Base-by-base conservation (phyloP, 2,797 vertebrate species). In the Carapus acus region DNA sequence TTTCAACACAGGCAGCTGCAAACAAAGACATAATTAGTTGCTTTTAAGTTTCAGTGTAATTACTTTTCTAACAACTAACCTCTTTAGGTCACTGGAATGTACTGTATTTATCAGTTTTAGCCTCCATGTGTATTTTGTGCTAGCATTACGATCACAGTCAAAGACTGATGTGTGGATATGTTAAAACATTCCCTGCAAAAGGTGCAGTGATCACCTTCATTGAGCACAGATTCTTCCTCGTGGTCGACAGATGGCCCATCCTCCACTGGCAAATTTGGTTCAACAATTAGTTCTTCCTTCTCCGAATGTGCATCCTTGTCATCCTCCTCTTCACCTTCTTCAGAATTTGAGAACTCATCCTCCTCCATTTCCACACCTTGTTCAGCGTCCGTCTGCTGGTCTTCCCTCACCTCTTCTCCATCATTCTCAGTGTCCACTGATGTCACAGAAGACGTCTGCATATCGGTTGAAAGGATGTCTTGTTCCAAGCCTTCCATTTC, bases 301-400 rank as follows among this genome's bases (percentile, higher is more conserved):
- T 74, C 20, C 34, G 34, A 37, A 27, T 34, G 42, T 19, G 29
- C 12, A 4, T 19, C 37, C 34, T 22, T 22, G 15, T 40, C 54
- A 12, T 61, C 49, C 2, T 62, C 43, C 1, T 36, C 50, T 54
- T 47, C 7, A 38, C 13, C 58, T 20, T 62, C 51, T 43, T 60
- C 43, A 17, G n/a, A n/a, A n/a, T n/a, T n/a, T 43, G 14, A 8
- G 14, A 63, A 14, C 1, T 33, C 9, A 4, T 34, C 19, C 36
- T 80, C 62, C 41, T 80, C 55, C 11, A 17, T 14, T 38, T 67
- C n/a, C n/a, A n/a, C n/a, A n/a, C n/a, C 62, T 13, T 60, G 46
- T 15, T 43, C n/a, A n/a, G n/a, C n/a, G n/a, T n/a, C n/a, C n/a
- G n/a, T 33, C 50, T 76, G 62, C 47, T 5, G 9, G 24, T 27